These are phyloP conservation scores for Drosophila ficusphila DNA, from an alignment of 1,140 invertebrate genomes.

Conservation along the genomic window DNA sequence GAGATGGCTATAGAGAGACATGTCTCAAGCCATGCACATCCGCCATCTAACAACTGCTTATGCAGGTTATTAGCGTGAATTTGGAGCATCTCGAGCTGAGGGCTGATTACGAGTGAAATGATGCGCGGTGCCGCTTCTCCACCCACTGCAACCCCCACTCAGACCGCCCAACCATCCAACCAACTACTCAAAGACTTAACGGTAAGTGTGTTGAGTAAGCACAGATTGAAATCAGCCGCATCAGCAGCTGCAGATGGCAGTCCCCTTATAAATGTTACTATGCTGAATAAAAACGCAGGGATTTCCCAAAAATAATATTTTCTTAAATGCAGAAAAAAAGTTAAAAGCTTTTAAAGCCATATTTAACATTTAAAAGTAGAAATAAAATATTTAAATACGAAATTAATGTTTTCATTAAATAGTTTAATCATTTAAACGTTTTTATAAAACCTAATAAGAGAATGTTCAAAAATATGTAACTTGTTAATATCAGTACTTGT, in stretches of 20 bases:
- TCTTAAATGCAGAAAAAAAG: too few relatives aligned
- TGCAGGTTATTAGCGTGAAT: slow-evolving; percentile 49
- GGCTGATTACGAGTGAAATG: slow-evolving; percentile 44
- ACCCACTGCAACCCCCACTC: neutral
- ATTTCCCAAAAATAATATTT: neutral
- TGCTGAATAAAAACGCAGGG: slow-evolving; percentile 4
- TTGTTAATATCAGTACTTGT: too few relatives aligned
- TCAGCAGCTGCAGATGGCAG: slow-evolving; percentile 26
- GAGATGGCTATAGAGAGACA: neutral
- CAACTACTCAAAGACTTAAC: slow-evolving; percentile 13
- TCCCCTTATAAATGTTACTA: neutral
- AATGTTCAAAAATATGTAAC: too few relatives aligned
- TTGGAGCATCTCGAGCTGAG: slow-evolving; percentile 47
- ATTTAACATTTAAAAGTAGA: too few relatives aligned
- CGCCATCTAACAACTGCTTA: slow-evolving; percentile 32
- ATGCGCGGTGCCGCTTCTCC: slow-evolving; percentile 9
- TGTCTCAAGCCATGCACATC: slow-evolving; percentile 43
- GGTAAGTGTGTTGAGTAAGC: slow-evolving; percentile 49
- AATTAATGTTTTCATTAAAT: too few relatives aligned
- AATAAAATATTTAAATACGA: too few relatives aligned
- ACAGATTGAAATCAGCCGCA: slow-evolving; percentile 42
- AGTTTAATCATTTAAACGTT: too few relatives aligned
- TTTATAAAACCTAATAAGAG: too few relatives aligned
- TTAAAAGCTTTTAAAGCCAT: too few relatives aligned
- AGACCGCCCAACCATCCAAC: slow-evolving; percentile 13